A percentile compares a stretch with the other conserved stretches of the same genome.
phyloP scores from a whole-genome alignment of 2,888 invertebrate species.

The Colostygia pectinataria region DNA sequence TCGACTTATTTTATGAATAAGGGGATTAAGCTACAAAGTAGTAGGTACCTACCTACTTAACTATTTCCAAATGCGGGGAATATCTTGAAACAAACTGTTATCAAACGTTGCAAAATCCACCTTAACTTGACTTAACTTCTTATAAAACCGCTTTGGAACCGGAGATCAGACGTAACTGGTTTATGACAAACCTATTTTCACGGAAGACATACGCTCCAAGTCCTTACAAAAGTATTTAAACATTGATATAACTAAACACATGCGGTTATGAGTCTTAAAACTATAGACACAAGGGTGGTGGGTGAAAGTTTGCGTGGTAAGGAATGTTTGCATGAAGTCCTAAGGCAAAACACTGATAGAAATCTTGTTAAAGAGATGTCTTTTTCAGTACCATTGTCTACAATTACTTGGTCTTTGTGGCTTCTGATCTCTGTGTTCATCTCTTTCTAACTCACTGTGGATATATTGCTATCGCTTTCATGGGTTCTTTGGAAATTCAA shows the following conservation, averaged over 20 bases:
- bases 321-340: conserved; percentile 50
- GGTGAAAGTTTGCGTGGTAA: conserved; percentile 3
- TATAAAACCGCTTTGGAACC: background rate
- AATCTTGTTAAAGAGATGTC: conserved; percentile 81
- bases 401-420: conserved; percentile 78
- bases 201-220: conserved; percentile 74
- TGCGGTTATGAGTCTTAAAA: conserved; percentile 31
- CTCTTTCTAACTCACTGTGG: conserved; percentile 43
- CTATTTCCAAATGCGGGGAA: conserved; percentile 30
- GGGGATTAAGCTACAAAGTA: too few species aligned
- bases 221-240: conserved; percentile 50
- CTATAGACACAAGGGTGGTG: conserved; percentile 5
- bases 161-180: conserved; percentile 50
- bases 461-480: conserved; percentile 43
- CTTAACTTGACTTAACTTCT: conserved; percentile 4
- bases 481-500: conserved; percentile 62
- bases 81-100: conserved; percentile 30
- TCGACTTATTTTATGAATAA: too few species aligned
- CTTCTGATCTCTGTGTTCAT: conserved; percentile 47
- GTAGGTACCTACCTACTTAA: too few species aligned
- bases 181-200: conserved; percentile 75
- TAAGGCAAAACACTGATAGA: conserved; percentile 77
- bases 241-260: background rate
- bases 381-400: conserved; percentile 81
- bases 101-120: conserved; percentile 30